phyloP scores from a whole-genome alignment of 2,797 vertebrate genomes.

The Tapera naevia region DNA sequence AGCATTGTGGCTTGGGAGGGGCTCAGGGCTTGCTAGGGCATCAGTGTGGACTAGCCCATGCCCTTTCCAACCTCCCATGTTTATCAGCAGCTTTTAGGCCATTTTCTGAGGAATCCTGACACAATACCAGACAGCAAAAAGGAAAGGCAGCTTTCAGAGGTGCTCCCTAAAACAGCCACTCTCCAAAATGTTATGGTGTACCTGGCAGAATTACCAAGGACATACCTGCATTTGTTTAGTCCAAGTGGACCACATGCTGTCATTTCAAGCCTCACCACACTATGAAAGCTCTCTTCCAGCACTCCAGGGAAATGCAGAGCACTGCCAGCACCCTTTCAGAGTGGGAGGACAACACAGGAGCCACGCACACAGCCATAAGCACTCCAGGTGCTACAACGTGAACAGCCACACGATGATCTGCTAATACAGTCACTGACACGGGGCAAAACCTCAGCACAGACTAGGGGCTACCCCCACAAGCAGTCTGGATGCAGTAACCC shows the following conservation, averaged over 20 bases:
- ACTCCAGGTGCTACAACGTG: not conserved
- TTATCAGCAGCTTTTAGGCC: not conserved
- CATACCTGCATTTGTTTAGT: not conserved
- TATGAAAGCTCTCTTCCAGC: not conserved
- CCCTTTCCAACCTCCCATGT: not conserved
- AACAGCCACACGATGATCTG: rapidly evolving
- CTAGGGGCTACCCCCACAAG: not conserved
- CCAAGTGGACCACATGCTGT: not conserved
- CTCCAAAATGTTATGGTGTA: not conserved
- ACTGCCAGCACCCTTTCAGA: not conserved
- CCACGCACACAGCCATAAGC: rapidly evolving
- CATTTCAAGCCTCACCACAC: not conserved
- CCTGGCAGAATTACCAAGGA: conserved; percentile 17
- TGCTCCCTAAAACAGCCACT: not conserved
- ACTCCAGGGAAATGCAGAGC: not conserved
- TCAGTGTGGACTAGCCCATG: not conserved
- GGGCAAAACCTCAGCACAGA: not conserved
- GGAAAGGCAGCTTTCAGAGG: not conserved
- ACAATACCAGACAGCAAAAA: not conserved
- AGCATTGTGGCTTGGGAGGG: rapidly evolving
- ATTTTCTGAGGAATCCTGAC: not conserved
- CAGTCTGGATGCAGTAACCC: not conserved
- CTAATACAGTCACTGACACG: not conserved
- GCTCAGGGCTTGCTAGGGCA: not conserved
- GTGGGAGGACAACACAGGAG: rapidly evolving